Percentiles rank a stretch among this genome's conserved stretches.
These are phyloP conservation scores for Cepphus grylle DNA, from an alignment of 2,113 vertebrate genomes.

Conservation along the genomic window DNA sequence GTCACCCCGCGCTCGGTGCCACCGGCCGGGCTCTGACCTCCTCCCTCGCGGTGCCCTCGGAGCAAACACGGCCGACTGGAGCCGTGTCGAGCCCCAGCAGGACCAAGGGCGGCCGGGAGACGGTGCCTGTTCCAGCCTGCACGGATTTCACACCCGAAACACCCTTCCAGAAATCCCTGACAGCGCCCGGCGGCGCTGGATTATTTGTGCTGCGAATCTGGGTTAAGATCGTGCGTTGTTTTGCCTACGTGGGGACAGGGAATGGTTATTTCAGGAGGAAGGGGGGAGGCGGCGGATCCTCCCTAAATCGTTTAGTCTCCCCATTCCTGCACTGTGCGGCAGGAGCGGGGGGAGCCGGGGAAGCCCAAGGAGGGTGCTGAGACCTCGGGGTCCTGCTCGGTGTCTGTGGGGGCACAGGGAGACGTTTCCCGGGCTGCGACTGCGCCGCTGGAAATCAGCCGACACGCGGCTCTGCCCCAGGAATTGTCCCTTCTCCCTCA, in stretches of 20 bases:
- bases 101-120: background rate
- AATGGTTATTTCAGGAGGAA: background rate
- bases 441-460: background rate
- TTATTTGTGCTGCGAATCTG: background rate
- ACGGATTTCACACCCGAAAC: background rate
- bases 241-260: background rate
- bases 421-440: fast-evolving
- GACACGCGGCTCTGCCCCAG: background rate
- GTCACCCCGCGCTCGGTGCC: background rate
- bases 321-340: background rate
- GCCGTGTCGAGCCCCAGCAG: fast-evolving
- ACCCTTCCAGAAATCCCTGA: background rate
- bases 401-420: background rate
- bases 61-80: background rate
- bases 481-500: background rate
- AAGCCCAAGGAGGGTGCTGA: fast-evolving
- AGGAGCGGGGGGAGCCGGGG: background rate
- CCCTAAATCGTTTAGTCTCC: background rate
- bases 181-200: background rate
- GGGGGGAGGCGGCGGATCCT: background rate
- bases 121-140: background rate
- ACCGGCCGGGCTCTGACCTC: background rate
- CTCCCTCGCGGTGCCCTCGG: fast-evolving
- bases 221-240: background rate
- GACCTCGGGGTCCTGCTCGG: background rate